Evolutionary conservation across 2,888 invertebrate species (phyloP).

Genomic region (Drosophila anomelani): DNA sequence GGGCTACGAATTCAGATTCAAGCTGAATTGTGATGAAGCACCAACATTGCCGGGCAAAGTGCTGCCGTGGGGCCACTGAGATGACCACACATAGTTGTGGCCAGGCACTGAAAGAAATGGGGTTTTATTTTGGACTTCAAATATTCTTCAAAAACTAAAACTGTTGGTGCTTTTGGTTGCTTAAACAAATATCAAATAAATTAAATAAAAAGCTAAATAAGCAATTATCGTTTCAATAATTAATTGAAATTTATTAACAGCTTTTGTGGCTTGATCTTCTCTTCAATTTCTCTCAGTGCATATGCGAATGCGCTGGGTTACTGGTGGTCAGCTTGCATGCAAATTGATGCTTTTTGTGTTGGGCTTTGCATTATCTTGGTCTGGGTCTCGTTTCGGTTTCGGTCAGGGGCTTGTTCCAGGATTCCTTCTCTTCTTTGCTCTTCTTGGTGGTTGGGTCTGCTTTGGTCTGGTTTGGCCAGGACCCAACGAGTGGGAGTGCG

Average conservation of each 20-base stretch:
- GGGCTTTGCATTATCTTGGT: conserved; percentile 57
- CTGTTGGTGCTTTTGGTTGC: too few relatives aligned
- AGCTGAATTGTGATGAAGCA: conserved; percentile 54
- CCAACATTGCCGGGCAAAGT: conserved; percentile 17
- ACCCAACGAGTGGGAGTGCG: background rate
- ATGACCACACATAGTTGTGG: conserved; percentile 39
- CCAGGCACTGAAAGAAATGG: background rate
- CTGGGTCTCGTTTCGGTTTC: conserved; percentile 32
- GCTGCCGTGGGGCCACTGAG: conserved; percentile 28
- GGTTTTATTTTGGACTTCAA: background rate
- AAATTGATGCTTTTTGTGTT: conserved; percentile 72
- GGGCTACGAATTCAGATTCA: conserved; percentile 41
- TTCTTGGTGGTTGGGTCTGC: background rate
- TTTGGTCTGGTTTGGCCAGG: background rate
- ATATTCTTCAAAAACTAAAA: background rate
- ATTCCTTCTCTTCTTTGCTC: conserved; percentile 8
- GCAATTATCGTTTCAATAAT: background rate
- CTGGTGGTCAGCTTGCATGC: conserved; percentile 47
- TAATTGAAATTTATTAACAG: background rate
- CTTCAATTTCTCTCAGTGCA: conserved; percentile 9
- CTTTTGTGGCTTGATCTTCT: background rate
- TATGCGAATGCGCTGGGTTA: conserved; percentile 24
- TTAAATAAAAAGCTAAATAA: background rate
- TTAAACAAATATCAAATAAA: background rate
- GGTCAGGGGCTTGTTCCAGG: conserved; percentile 30